A percentile compares a stretch with the other conserved stretches of the same genome.
phyloP scores from a whole-genome alignment of 1,140 invertebrate species.

The Drosophila orosa region DNA sequence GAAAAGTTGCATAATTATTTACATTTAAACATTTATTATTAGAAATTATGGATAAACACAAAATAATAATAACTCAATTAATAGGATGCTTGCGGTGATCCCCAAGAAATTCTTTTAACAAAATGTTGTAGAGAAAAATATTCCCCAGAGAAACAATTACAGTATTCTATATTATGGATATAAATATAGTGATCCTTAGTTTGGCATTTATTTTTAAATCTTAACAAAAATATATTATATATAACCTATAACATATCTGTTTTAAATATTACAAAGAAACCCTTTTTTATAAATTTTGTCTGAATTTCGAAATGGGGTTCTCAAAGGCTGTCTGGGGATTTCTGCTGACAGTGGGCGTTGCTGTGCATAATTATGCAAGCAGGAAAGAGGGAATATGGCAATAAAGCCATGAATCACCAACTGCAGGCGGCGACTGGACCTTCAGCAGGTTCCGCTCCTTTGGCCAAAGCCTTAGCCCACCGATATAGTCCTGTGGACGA shows the following conservation, averaged over 20 bases:
- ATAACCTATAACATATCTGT: background rate
- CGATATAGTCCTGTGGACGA: constrained; percentile 22
- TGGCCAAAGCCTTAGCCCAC: background rate
- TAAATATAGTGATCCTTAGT: background rate
- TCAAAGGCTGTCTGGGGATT: background rate
- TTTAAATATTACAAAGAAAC: background rate
- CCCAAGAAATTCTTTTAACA: too few species aligned
- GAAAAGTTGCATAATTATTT: background rate
- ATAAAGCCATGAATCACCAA: constrained; percentile 80
- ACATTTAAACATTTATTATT: too few species aligned
- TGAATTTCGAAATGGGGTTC: background rate
- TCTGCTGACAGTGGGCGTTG: constrained; percentile 77
- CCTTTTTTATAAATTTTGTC: background rate
- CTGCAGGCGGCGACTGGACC: constrained; percentile 34
- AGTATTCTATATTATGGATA: too few species aligned
- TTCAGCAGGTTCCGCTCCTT: constrained; percentile 2
- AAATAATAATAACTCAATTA: too few species aligned
- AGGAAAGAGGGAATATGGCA: constrained; percentile 40
- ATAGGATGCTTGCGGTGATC: too few species aligned
- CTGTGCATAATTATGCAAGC: constrained; percentile 82
- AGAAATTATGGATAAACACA: too few species aligned
- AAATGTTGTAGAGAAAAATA: too few species aligned
- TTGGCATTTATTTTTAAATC: background rate
- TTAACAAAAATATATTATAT: background rate
- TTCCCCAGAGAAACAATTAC: too few species aligned